These are phyloP conservation scores for Crenichthys baileyi DNA, from an alignment of 2,797 vertebrate genomes.

Conservation along the genomic window DNA sequence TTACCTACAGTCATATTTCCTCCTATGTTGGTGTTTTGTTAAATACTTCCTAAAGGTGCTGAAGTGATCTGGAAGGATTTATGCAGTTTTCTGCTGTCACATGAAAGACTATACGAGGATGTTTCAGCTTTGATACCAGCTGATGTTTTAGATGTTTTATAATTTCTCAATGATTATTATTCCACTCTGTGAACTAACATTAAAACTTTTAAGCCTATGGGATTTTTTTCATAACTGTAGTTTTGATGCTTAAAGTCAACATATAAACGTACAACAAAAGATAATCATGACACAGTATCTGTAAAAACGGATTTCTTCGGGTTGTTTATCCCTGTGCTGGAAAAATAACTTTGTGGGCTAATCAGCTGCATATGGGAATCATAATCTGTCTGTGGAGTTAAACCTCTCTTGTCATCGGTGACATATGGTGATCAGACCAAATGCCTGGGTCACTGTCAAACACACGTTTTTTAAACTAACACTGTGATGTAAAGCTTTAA, in stretches of 20 bases:
- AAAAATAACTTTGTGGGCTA: neutral
- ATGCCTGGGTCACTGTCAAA: neutral
- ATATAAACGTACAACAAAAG: neutral
- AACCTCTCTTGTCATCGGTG: neutral
- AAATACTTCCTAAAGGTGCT: no score
- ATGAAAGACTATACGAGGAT: neutral
- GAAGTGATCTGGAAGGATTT: no score
- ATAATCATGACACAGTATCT: neutral
- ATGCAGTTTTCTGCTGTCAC: neutral
- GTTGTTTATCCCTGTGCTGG: neutral
- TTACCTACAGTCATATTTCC: no score
- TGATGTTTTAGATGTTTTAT: neutral
- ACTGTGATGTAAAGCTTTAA: neutral
- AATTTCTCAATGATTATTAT: neutral
- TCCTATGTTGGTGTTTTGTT: no score
- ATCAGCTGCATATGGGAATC: neutral
- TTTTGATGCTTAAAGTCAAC: neutral
- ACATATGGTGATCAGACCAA: neutral
- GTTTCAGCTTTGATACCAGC: neutral
- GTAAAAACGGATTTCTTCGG: neutral
- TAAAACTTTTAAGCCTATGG: neutral
- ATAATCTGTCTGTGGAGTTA: neutral
- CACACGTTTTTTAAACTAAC: slow-evolving; percentile 11
- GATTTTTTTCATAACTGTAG: neutral
- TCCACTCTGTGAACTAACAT: neutral